A percentile compares a stretch with the other conserved stretches of the same genome.
These are phyloP conservation scores for Rhinopomastus cyanomelas DNA, from an alignment of 2,113 vertebrate species.

Conservation along the genomic window DNA sequence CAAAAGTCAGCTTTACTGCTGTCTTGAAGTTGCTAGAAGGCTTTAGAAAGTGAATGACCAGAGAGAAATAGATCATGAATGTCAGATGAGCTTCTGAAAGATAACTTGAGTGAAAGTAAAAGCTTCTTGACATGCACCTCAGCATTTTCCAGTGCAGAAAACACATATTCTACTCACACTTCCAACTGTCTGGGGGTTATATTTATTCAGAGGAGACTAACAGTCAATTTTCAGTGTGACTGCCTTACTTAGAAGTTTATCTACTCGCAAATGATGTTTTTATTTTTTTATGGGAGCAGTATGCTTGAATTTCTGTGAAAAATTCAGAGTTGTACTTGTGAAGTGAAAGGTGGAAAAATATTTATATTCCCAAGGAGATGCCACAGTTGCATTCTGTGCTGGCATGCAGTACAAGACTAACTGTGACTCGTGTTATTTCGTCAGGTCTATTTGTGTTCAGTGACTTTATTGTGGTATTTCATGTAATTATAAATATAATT, in stretches of 20 bases:
- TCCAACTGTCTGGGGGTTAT: conserved; percentile 2
- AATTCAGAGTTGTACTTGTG: not conserved
- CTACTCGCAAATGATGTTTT: not conserved
- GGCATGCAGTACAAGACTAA: not conserved
- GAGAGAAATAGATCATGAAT: conserved; percentile 2
- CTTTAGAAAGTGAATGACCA: not conserved
- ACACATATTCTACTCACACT: conserved; percentile 9
- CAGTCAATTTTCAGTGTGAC: conserved; percentile 9
- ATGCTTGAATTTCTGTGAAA: conserved; percentile 5
- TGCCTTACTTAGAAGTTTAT: conserved; percentile 38
- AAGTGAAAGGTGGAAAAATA: conserved; percentile 2
- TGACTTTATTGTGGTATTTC: not conserved
- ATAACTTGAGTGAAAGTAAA: conserved; percentile 23
- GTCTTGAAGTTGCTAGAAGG: not conserved
- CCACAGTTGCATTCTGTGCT: not conserved
- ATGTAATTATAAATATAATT: not conserved
- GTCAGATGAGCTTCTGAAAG: conserved; percentile 12
- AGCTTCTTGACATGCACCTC: conserved; percentile 16
- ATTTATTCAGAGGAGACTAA: conserved; percentile 55
- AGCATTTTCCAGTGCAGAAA: conserved; percentile 52
- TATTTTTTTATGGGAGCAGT: not conserved
- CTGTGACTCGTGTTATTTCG: not conserved
- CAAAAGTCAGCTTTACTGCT: conserved; percentile 4
- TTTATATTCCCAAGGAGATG: not conserved
- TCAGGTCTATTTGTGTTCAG: not conserved